Evolutionary conservation across 2,113 vertebrate species (phyloP).

Genomic region (Pluvianellus socialis): DNA sequence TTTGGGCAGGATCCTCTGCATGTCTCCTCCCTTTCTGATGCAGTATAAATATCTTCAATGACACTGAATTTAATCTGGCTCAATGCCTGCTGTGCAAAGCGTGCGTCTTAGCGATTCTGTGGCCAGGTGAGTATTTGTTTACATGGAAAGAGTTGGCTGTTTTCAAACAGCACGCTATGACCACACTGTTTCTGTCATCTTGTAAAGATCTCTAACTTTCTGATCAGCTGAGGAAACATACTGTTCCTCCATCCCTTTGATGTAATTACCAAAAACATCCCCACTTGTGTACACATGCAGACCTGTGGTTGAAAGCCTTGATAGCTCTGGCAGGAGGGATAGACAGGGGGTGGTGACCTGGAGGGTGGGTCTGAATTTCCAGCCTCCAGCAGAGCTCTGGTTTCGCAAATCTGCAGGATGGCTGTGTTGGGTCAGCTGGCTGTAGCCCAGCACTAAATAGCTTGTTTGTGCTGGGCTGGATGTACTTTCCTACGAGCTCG

Average conservation of each 20-base stretch:
- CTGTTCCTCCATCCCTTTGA: neutral
- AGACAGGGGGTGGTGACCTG: neutral
- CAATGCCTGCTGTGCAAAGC: neutral
- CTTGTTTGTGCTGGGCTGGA: constrained; percentile 11
- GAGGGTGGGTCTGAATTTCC: neutral
- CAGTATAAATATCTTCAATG: neutral
- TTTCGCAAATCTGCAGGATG: neutral
- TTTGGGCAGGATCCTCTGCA: neutral
- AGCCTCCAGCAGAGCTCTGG: neutral
- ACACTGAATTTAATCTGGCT: neutral
- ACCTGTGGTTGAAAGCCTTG: neutral
- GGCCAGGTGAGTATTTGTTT: neutral
- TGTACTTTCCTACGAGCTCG: neutral
- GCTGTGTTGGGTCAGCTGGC: neutral
- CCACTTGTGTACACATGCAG: neutral
- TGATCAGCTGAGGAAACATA: neutral
- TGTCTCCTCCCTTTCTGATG: neutral
- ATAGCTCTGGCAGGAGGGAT: neutral
- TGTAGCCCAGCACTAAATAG: neutral
- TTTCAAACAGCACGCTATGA: neutral
- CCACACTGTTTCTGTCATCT: neutral
- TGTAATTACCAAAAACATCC: fast-evolving
- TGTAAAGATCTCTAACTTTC: neutral
- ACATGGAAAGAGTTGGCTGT: neutral
- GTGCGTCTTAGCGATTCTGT: fast-evolving